phyloP scores from a whole-genome alignment of 37 sponge, comb jelly and placozoan species.

The Halichondria panicea region DNA sequence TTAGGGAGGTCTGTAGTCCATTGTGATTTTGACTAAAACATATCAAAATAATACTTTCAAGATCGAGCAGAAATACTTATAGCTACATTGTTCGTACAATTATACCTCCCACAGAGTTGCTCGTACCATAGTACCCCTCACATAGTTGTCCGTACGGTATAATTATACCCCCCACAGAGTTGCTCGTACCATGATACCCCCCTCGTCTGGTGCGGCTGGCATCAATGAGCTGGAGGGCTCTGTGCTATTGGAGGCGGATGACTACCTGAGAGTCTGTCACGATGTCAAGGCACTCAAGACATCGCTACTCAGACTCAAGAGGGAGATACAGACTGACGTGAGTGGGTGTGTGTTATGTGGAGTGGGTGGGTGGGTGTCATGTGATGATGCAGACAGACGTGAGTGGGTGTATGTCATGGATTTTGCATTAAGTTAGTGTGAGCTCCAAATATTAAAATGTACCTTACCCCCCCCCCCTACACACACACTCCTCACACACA shows the following conservation, averaged over 20 bases:
- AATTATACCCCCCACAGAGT: conserved; percentile 8
- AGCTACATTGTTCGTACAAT: too few relatives aligned
- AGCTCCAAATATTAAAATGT: too few relatives aligned
- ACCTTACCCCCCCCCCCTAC: conserved; percentile 1
- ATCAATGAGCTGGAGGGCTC: conserved; percentile 67
- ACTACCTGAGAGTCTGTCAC: conserved; percentile 58
- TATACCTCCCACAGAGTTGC: conserved; percentile 6
- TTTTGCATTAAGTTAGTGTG: background rate
- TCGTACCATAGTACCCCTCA: conserved; percentile 6
- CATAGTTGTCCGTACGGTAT: background rate
- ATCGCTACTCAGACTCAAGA: conserved; percentile 67
- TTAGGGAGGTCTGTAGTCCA: too few relatives aligned
- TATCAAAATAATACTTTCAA: background rate
- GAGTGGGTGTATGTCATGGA: background rate
- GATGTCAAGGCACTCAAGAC: conserved; percentile 78
- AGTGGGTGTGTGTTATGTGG: background rate
- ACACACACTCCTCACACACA: background rate
- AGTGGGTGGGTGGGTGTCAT: background rate
- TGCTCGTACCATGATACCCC: conserved; percentile 7
- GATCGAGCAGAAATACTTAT: background rate
- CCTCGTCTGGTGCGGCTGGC: conserved; percentile 4
- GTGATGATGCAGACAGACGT: conserved; percentile 50
- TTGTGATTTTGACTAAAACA: too few relatives aligned
- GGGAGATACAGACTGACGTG: conserved; percentile 70
- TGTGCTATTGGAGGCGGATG: conserved; percentile 70